phyloP scores from a whole-genome alignment of 2,888 invertebrate genomes.

The Hydrotaea cyrtoneurina region DNA sequence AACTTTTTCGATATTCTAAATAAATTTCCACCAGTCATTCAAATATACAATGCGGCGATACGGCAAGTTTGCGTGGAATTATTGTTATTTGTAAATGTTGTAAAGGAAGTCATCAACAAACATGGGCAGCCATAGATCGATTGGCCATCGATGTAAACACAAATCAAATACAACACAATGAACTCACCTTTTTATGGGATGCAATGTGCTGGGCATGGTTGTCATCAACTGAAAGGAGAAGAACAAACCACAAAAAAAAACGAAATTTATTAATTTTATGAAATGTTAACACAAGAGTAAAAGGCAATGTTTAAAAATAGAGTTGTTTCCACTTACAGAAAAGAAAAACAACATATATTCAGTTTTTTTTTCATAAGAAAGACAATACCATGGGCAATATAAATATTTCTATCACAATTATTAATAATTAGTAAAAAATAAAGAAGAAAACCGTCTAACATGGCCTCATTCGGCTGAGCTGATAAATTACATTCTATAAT shows the following conservation, averaged over 20 bases:
- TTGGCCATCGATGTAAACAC: neutral
- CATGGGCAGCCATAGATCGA: neutral
- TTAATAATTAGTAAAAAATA: no score
- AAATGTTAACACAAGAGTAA: no score
- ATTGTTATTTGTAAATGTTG: neutral
- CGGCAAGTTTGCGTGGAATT: neutral
- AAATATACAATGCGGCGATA: neutral
- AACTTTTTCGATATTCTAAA: constrained; percentile 46
- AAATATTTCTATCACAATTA: no score
- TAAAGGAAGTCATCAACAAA: constrained; percentile 24
- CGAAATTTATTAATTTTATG: neutral
- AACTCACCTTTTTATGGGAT: constrained; percentile 69
- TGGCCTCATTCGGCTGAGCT: no score
- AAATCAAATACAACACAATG: constrained; percentile 35
- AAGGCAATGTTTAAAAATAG: no score
- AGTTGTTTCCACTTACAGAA: no score
- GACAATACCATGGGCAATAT: no score
- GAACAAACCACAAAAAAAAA: constrained; percentile 27
- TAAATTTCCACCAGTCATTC: constrained; percentile 9
- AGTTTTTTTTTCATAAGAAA: no score
- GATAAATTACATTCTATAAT: no score
- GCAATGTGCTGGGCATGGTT: constrained; percentile 68
- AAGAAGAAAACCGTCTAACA: no score
- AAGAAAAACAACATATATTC: no score
- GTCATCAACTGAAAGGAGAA: constrained; percentile 67